Conservation (phyloP, 2,888 invertebrate genomes). For the Vanessa cardui region DNA sequence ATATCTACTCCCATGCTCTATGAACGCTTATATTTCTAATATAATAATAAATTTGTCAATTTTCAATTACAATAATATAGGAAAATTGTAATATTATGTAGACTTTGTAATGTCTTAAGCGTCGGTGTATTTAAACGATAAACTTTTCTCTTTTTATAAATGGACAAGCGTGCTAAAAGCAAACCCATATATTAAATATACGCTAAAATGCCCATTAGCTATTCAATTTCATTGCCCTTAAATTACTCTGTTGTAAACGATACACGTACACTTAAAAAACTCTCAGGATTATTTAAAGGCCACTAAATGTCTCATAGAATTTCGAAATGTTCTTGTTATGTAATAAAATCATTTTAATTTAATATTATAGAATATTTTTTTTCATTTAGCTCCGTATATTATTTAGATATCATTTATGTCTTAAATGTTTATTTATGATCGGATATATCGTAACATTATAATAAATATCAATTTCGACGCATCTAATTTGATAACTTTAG, state of each 20-base stretch:
- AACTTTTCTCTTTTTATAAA: too few relatives aligned
- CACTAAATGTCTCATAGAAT: not conserved
- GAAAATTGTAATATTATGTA: too few relatives aligned
- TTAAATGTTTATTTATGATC: conserved; percentile 18
- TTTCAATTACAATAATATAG: too few relatives aligned
- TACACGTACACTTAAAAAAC: not conserved
- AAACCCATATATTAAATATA: not conserved
- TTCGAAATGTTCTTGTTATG: not conserved
- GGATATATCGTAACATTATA: conserved; percentile 14
- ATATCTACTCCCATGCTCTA: too few relatives aligned
- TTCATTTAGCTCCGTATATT: conserved; percentile 17
- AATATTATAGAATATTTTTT: not conserved
- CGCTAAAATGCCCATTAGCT: not conserved
- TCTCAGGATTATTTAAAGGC: not conserved
- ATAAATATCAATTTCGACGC: conserved; percentile 33
- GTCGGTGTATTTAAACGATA: too few relatives aligned
- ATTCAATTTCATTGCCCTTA: not conserved
- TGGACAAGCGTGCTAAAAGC: not conserved
- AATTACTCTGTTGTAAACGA: not conserved
- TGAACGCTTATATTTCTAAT: too few relatives aligned
- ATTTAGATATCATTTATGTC: conserved; percentile 27
- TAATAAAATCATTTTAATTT: conserved; percentile 6
- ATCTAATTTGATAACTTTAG: conserved; percentile 24
- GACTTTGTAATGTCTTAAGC: too few relatives aligned
- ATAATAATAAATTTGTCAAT: too few relatives aligned